Conservation (phyloP, 2,113 vertebrate species). For the Trematocara macrostoma region DNA sequence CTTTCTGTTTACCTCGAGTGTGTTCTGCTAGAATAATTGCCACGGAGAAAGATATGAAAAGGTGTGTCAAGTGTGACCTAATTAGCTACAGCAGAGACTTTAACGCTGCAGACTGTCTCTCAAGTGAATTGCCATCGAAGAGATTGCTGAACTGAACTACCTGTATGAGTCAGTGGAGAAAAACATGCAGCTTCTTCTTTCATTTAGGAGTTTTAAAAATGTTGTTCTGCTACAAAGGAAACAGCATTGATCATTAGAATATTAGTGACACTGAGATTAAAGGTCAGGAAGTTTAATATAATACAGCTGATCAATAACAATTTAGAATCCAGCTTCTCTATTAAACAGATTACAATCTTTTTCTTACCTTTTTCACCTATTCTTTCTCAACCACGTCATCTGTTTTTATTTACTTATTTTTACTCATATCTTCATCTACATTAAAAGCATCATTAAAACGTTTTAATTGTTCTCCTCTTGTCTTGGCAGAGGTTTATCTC, state of each 20-base stretch:
- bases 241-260: neutral
- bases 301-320: constrained; percentile 21
- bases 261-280: constrained; percentile 20
- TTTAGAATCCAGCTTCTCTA: constrained; percentile 8
- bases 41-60: constrained; percentile 3
- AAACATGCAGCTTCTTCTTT: neutral
- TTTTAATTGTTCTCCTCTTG: constrained; percentile 26
- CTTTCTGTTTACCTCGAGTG: constrained; percentile 18
- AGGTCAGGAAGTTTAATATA: constrained; percentile 1
- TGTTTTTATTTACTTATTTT: constrained; percentile 32
- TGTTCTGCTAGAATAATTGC: constrained; percentile 22
- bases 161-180: neutral
- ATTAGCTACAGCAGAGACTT: constrained; percentile 41
- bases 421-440: constrained; percentile 19
- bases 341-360: constrained; percentile 1
- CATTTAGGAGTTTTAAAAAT: neutral
- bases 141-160: neutral
- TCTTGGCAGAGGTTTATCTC: constrained; percentile 41
- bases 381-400: neutral
- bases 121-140: constrained; percentile 1
- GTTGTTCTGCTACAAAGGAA: neutral
- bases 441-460: constrained; percentile 56
- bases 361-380: neutral
- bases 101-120: constrained; percentile 1
- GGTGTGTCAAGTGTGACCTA: constrained; percentile 40